Percentiles rank a stretch among this genome's conserved stretches.
Conservation (phyloP, 2,113 vertebrate genomes). For the Oreochromis tanganicae region DNA sequence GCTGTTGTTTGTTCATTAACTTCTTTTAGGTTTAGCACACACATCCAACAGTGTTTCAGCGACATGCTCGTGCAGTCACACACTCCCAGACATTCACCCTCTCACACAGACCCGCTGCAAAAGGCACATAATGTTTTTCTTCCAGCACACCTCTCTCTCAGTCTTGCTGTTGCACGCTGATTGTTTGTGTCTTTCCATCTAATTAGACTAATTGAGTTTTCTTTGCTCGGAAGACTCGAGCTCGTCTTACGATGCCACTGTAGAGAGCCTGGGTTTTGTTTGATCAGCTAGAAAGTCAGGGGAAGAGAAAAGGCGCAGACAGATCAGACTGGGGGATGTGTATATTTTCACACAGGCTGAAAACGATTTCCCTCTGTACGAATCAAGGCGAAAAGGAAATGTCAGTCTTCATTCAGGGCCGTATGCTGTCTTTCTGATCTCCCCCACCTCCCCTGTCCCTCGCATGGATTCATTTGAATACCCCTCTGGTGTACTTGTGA, state of each 20-base stretch:
- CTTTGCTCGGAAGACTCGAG: conserved; percentile 1
- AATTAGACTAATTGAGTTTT: conserved; percentile 55
- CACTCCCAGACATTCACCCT: background rate
- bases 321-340: background rate
- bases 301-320: background rate
- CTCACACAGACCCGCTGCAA: background rate
- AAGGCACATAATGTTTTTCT: background rate
- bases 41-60: background rate
- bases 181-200: conserved; percentile 21
- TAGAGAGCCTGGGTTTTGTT: conserved; percentile 16
- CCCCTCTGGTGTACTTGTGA: conserved; percentile 24
- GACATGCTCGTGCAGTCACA: background rate
- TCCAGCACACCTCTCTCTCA: background rate
- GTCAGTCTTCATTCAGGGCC: conserved; percentile 16
- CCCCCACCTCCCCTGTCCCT: background rate
- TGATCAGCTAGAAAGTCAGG: conserved; percentile 1
- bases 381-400: conserved; percentile 9
- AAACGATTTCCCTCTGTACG: background rate
- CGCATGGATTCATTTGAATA: conserved; percentile 14
- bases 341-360: background rate
- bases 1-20: conserved; percentile 59
- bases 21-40: conserved; percentile 12
- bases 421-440: conserved; percentile 24
- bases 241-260: background rate
- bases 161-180: background rate